These are phyloP conservation scores for Litocranius walleri DNA, from an alignment of 2,113 vertebrate genomes.

Conservation along the genomic window DNA sequence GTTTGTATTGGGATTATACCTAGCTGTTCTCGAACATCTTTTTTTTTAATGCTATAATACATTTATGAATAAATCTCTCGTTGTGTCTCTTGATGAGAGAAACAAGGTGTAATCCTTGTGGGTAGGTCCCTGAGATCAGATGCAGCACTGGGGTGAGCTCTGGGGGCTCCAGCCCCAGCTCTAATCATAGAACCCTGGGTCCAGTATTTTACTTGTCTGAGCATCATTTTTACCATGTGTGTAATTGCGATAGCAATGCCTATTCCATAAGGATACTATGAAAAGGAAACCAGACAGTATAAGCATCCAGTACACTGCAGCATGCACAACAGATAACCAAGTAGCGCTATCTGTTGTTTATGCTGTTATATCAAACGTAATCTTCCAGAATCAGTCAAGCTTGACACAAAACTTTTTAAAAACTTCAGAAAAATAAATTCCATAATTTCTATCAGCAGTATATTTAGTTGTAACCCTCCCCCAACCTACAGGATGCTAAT, in stretches of 20 bases:
- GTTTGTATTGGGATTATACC: constrained; percentile 38
- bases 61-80: constrained; percentile 51
- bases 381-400: neutral
- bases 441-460: neutral
- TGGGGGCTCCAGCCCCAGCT: neutral
- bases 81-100: constrained; percentile 50
- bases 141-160: neutral
- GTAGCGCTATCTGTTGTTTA: neutral
- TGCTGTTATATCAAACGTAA: neutral
- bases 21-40: constrained; percentile 34
- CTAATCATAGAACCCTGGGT: neutral
- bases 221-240: neutral
- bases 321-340: neutral
- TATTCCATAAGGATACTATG: neutral
- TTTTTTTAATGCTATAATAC: constrained; percentile 20
- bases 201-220: neutral
- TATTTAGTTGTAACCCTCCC: neutral
- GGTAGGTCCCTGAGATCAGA: neutral
- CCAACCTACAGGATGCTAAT: neutral
- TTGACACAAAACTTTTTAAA: neutral
- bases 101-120: neutral
- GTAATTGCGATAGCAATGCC: neutral
- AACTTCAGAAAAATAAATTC: constrained; percentile 8
- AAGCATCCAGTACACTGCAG: neutral
- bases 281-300: neutral